phyloP scores from a whole-genome alignment of 1,140 invertebrate genomes.

The Trichomalopsis sarcophagae region DNA sequence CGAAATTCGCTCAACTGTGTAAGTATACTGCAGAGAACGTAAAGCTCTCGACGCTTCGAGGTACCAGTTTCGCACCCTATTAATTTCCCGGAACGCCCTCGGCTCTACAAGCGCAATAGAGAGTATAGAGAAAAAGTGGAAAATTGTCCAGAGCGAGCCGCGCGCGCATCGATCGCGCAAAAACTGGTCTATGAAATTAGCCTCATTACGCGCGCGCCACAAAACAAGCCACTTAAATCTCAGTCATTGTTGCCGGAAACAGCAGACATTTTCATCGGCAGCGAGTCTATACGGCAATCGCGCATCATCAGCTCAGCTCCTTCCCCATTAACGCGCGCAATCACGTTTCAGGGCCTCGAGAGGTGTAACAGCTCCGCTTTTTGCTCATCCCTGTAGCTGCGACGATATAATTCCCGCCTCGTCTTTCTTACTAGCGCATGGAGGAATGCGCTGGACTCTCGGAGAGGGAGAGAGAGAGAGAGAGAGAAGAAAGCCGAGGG shows the following conservation, averaged over 20 bases:
- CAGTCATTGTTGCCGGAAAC: background rate
- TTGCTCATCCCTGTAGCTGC: background rate
- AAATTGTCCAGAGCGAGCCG: background rate
- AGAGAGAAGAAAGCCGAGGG: background rate
- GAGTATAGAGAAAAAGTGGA: background rate
- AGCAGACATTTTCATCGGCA: background rate
- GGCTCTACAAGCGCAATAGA: background rate
- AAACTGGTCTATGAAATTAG: background rate
- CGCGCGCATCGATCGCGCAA: background rate
- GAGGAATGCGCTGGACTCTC: background rate
- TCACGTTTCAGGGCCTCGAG: background rate
- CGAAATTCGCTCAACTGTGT: too few relatives aligned
- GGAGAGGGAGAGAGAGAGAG: too few relatives aligned
- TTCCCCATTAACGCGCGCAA: background rate
- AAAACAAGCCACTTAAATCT: conserved; percentile 1
- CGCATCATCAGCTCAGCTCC: too few relatives aligned
- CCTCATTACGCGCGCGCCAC: background rate
- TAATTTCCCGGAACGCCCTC: background rate
- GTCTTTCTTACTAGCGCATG: background rate
- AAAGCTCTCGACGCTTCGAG: background rate
- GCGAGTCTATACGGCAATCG: too few relatives aligned
- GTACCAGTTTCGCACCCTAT: background rate
- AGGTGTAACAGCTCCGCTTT: background rate
- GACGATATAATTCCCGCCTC: background rate
- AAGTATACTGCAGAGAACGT: too few relatives aligned